A percentile compares a stretch with the other conserved stretches of the same genome.
phyloP scores from a whole-genome alignment of 2,113 vertebrate species.

The Kobus ellipsiprymnus region DNA sequence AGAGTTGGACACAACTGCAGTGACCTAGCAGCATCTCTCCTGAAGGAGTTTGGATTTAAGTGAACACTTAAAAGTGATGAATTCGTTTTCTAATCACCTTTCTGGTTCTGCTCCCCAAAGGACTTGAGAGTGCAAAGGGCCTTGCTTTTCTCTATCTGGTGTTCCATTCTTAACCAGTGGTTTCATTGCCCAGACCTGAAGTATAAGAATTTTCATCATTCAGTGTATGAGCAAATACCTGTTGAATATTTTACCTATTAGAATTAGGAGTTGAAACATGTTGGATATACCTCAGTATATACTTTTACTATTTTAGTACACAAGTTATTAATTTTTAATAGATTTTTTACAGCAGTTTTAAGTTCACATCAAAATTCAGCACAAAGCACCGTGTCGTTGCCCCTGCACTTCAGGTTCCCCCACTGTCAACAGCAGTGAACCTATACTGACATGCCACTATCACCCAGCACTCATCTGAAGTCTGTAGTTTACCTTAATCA shows the following conservation, averaged over 20 bases:
- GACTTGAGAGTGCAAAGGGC: neutral
- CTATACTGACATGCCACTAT: neutral
- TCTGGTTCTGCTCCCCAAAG: neutral
- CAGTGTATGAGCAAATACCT: neutral
- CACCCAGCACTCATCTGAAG: neutral
- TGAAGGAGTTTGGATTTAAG: neutral
- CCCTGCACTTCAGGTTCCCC: neutral
- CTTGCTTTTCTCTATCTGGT: neutral
- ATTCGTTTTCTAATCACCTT: neutral
- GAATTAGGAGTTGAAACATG: neutral
- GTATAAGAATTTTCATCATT: neutral
- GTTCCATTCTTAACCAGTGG: neutral
- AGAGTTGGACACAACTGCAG: too few species aligned
- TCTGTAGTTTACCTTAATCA: neutral
- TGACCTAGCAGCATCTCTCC: too few species aligned
- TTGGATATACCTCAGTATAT: neutral
- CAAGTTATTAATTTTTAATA: neutral
- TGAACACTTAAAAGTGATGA: neutral
- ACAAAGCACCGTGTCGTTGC: neutral
- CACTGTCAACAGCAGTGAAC: neutral
- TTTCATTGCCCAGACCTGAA: neutral
- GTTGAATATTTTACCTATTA: neutral
- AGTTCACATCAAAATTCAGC: neutral
- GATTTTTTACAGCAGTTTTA: neutral
- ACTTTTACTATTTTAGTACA: neutral